These are phyloP conservation scores for Ceraclea dissimilis DNA, from an alignment of 2,888 invertebrate genomes.

Conservation along the genomic window DNA sequence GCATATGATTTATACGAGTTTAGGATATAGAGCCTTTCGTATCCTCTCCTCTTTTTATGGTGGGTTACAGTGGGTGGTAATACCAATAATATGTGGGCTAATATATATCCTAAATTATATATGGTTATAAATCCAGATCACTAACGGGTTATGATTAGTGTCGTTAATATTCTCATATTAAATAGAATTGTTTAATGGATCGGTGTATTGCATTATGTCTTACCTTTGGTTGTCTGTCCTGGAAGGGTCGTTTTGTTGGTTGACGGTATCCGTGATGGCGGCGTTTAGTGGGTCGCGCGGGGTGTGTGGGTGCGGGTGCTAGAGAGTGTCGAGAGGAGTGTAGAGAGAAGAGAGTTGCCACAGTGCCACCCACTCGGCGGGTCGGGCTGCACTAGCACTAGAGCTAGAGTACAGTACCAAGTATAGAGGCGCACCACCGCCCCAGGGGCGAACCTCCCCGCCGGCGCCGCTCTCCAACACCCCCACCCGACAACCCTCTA, in stretches of 20 bases:
- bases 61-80: no score
- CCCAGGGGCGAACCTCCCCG: constrained; percentile 37
- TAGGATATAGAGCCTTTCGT: no score
- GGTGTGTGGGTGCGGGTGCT: constrained; percentile 19
- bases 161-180: no score
- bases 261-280: constrained; percentile 4
- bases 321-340: no score
- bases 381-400: constrained; percentile 26
- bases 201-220: not conserved
- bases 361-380: constrained; percentile 32
- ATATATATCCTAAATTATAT: no score
- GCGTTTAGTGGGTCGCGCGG: constrained; percentile 1
- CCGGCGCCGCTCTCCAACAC: constrained; percentile 35
- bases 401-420: not conserved
- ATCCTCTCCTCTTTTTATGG: no score
- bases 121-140: no score
- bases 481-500: constrained; percentile 26
- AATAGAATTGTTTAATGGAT: no score
- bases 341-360: constrained; percentile 27
- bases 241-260: constrained; percentile 9
- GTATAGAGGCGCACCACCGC: constrained; percentile 41
- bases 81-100: no score
- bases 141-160: no score
- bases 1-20: no score
- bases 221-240: constrained; percentile 13